Conservation (phyloP, 35 echinoderm and acorn worm species). For the Amphiura filiformis region DNA sequence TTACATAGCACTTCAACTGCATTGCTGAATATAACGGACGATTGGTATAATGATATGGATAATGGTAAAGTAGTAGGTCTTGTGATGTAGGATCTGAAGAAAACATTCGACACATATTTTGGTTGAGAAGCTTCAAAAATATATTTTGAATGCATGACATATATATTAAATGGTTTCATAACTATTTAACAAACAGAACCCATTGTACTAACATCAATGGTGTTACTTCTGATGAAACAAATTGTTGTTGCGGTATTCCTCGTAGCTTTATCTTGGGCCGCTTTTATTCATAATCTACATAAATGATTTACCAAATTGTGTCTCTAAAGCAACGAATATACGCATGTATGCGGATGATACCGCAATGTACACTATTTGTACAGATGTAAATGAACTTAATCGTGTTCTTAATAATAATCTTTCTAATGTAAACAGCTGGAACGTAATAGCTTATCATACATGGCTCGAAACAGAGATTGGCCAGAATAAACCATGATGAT, state of each 20-base stretch:
- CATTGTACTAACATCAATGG: background rate
- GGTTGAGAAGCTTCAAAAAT: background rate
- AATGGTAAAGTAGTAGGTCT: background rate
- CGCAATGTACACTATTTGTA: background rate
- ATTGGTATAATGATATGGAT: conserved; percentile 9
- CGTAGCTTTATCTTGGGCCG: background rate
- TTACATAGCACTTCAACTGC: background rate
- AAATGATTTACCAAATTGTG: background rate
- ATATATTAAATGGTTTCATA: background rate
- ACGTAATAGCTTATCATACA: background rate
- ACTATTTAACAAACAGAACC: background rate
- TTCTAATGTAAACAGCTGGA: background rate
- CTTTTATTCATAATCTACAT: background rate
- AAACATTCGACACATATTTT: background rate
- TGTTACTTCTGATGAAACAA: background rate
- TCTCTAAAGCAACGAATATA: background rate
- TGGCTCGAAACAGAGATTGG: background rate
- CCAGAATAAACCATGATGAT: background rate
- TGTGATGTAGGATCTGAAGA: background rate
- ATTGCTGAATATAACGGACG: conserved; percentile 1
- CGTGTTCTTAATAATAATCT: background rate
- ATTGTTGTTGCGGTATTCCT: background rate
- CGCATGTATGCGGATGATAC: conserved; percentile 12
- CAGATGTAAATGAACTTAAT: background rate
- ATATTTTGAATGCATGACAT: background rate